Conservation (phyloP, 2,113 vertebrate genomes). For the Taxidea taxus region DNA sequence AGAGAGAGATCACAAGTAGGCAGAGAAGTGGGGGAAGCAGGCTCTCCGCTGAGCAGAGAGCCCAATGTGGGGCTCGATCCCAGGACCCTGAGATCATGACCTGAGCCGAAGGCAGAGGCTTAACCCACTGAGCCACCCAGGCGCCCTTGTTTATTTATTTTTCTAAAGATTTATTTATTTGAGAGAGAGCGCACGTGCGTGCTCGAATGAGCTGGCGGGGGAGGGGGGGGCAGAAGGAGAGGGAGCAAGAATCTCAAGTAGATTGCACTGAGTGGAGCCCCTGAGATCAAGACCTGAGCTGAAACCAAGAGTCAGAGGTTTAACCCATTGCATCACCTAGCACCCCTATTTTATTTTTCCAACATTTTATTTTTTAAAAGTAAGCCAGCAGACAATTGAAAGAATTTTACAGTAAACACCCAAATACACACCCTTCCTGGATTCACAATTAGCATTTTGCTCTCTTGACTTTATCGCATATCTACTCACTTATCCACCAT, state of each 20-base stretch:
- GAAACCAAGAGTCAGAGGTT: background rate
- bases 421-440: background rate
- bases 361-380: conserved; percentile 25
- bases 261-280: background rate
- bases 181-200: background rate
- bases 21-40: too few relatives aligned
- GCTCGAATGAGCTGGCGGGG: background rate
- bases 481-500: background rate
- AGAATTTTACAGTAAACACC: background rate
- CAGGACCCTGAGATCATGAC: too few relatives aligned
- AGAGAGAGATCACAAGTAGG: too few relatives aligned
- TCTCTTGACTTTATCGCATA: background rate
- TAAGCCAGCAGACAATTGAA: background rate
- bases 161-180: background rate
- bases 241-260: background rate
- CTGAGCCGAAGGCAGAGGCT: too few relatives aligned
- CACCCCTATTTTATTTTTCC: background rate
- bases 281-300: background rate
- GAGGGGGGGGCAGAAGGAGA: background rate
- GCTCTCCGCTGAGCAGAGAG: too few relatives aligned
- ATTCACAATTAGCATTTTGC: conserved; percentile 2
- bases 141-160: background rate
- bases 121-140: too few relatives aligned
- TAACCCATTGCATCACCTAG: background rate
- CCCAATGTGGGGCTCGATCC: too few relatives aligned